Evolutionary conservation across 2,797 vertebrate species (phyloP).

Genomic region (Avahi laniger): DNA sequence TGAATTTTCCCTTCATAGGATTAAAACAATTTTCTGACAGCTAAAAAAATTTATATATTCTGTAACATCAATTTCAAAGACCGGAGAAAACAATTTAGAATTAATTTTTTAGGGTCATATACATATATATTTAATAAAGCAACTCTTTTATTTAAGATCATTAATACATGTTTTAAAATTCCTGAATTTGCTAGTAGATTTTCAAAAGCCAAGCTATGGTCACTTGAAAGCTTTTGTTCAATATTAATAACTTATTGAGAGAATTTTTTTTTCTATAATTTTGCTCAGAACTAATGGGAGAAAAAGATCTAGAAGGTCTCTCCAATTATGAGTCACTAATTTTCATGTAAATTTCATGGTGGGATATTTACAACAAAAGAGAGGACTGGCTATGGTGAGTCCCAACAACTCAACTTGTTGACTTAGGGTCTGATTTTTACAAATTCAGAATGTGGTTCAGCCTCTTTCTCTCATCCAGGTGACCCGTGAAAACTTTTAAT

Average conservation of each 20-base stretch:
- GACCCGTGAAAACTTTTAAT: background rate
- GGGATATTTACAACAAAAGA: background rate
- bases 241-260: background rate
- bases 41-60: background rate
- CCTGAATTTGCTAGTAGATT: background rate
- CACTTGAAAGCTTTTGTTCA: slow-evolving; percentile 20
- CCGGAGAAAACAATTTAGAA: background rate
- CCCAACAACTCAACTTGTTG: background rate
- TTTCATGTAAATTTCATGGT: background rate
- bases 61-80: slow-evolving; percentile 19
- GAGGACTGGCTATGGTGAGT: background rate
- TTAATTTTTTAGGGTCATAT: slow-evolving; percentile 33
- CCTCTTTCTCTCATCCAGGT: background rate
- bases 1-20: background rate
- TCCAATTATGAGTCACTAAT: background rate
- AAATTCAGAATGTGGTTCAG: background rate
- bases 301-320: background rate
- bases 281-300: background rate
- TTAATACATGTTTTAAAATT: slow-evolving; percentile 21
- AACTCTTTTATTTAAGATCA: slow-evolving; percentile 3
- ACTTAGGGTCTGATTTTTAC: background rate
- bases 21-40: slow-evolving; percentile 48
- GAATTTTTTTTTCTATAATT: background rate
- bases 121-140: slow-evolving; percentile 18
- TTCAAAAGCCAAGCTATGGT: background rate